Evolutionary conservation across 2,888 invertebrate species (phyloP), one percentile per base, ranked within the genome.

Genomic region (Perithous albicinctus): DNA sequence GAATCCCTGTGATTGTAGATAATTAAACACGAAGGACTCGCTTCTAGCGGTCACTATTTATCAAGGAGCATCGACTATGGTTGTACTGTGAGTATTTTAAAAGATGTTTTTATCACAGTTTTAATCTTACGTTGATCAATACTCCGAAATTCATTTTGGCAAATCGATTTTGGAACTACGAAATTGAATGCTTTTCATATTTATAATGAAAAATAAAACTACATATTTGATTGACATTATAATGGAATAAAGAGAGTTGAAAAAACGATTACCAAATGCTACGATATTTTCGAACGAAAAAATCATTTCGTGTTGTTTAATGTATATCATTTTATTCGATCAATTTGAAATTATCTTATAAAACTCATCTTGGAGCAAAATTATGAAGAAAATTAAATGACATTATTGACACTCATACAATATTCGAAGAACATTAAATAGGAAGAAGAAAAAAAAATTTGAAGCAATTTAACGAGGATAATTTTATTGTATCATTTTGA

Each of bases 41-140:
- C 54, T 73, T 73, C 41, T 74, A 46, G 43, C 77, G 78, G 75
- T 59, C 81, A 84, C 78, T 86, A 80, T 84, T 85, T 82, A 83
- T 80, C 86, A 88, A 88, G 86, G 84, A 89, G 61, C 85, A 78
- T 85, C 90, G 88, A 92, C 89, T 91, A 92, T 92, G 92, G 92
- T 92, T 87, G 92, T 92, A 83, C 85, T 92, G 92, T 92, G 84
- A 90, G 92, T 92, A 88, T 78, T 29, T 15, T 43, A 20, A n/a
- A 1, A 32, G 2, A 29, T 32, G 1, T 32, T 5, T 35, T 59
- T 2, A 18, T 32, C 23, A 1, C 35, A 18, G 32, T 59, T 6
- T 32, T 18, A 32, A 23, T 23, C 7, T 29, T 1, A 43, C 29
- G 26, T 5, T n/a, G n/a, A n/a, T n/a, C n/a, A n/a, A 26, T 26